phyloP scores from a whole-genome alignment of 2,888 invertebrate genomes.

The Kuschelorhynchus macadamiae region DNA sequence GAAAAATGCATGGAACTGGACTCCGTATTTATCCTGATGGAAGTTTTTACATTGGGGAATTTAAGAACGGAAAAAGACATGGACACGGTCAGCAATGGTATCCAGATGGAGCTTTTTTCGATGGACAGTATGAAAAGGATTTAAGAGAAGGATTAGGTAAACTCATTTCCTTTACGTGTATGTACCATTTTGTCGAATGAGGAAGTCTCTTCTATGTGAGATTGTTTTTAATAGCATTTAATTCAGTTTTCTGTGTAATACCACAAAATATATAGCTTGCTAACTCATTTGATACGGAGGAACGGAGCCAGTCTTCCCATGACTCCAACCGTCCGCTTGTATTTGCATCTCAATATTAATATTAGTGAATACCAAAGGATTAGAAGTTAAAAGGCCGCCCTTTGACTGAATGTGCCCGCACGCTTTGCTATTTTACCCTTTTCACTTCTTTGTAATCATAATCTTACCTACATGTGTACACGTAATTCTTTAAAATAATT shows the following conservation, averaged over 20 bases:
- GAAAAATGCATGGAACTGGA: conserved; percentile 74
- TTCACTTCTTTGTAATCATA: too few relatives aligned
- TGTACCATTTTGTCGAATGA: not conserved
- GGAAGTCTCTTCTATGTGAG: not conserved
- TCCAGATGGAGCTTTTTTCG: conserved; percentile 72
- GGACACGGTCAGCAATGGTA: conserved; percentile 78
- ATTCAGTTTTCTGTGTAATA: not conserved
- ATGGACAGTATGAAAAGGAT: conserved; percentile 71
- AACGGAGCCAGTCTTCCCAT: too few relatives aligned
- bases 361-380: too few relatives aligned
- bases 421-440: too few relatives aligned
- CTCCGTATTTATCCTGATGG: conserved; percentile 73
- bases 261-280: too few relatives aligned
- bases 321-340: too few relatives aligned
- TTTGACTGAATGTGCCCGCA: too few relatives aligned
- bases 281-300: too few relatives aligned
- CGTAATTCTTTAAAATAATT: too few relatives aligned
- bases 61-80: conserved; percentile 69
- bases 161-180: not conserved
- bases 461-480: too few relatives aligned
- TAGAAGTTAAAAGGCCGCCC: too few relatives aligned
- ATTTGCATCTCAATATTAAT: too few relatives aligned
- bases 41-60: conserved; percentile 75
- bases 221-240: not conserved
- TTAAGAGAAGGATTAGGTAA: conserved; percentile 57